Evolutionary conservation across 2,797 vertebrate genomes (phyloP), one percentile per base, ranked within the genome.

Genomic region (Gobionotothen gibberifrons): DNA sequence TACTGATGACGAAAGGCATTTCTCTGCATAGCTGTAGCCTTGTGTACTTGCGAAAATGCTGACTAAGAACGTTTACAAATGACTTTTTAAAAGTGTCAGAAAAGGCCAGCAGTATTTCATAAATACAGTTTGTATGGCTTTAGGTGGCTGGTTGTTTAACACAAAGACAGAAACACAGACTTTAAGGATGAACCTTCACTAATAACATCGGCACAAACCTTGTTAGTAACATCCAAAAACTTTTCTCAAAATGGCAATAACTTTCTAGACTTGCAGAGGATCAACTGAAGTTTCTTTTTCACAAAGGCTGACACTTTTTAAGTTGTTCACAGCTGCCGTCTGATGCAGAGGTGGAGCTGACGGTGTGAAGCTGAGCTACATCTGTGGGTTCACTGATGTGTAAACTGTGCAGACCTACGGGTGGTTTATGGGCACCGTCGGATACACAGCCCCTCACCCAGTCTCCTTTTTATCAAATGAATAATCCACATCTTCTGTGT

Each of bases 1-100:
- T 81, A 80, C 64, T 82, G 76, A 87, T 74, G 72, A 87, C 72
- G 71, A 87, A 78, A 88, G 39, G 73, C 74, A 87, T 86, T 80
- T 81, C 73, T 89, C 82, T 88, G 85, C 87, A 79, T 51, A 59
- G 79, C 74, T 74, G 71, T 76, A 84, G 74, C 79, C 59, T 42
- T 57, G 46, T 72, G 78, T 76, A 60, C 76, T 71, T 49, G 44
- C 16, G 78, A 64, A 89, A 78, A 60, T 79, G 80, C 84, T 71
- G 16, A 75, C 54, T 12, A 55, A 72, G 91, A 85, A 87, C 60
- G 54, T 68, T 78, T 78, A 74, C 82, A 86, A 88, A 90, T 76
- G 46, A 82, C 75, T 81, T 81, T 83, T 85, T 84, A 78, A 81
- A 74, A 55, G 63, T 40, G 1, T 76, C 80, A 51, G 68, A 69